Percentiles rank a stretch among this genome's conserved stretches.
Conservation (phyloP, 2,888 invertebrate species). For the Gryllus longicercus region DNA sequence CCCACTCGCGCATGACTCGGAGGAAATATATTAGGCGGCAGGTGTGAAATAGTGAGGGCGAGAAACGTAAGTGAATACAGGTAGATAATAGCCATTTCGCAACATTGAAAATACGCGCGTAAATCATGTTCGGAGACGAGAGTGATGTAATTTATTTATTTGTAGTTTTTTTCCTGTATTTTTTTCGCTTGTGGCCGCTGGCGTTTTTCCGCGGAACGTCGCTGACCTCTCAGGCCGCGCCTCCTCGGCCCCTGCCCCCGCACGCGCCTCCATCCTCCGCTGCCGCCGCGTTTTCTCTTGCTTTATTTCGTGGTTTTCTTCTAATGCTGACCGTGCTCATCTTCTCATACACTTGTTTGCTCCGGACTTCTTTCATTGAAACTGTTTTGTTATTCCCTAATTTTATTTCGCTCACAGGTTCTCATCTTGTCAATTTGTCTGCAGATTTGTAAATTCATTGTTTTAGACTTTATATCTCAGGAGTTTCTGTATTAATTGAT, state of each 20-base stretch:
- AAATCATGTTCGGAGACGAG: neutral
- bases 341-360: too few relatives aligned
- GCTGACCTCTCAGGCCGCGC: neutral
- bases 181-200: neutral
- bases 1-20: neutral
- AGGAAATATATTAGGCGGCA: neutral
- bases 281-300: too few relatives aligned
- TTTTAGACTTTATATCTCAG: too few relatives aligned
- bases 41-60: neutral
- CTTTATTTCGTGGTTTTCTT: too few relatives aligned
- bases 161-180: neutral
- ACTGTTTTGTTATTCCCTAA: too few relatives aligned
- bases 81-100: slow-evolving; percentile 17
- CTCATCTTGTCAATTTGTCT: too few relatives aligned
- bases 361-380: too few relatives aligned
- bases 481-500: too few relatives aligned
- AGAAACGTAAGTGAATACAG: neutral
- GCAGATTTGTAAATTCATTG: too few relatives aligned
- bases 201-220: neutral
- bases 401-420: too few relatives aligned
- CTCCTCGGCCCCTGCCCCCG: neutral
- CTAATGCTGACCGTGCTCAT: too few relatives aligned
- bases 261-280: too few relatives aligned
- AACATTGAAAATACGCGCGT: slow-evolving; percentile 4
- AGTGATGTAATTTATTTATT: neutral